phyloP scores from a whole-genome alignment of 2,113 vertebrate species.

The Prochilodus magdalenae region DNA sequence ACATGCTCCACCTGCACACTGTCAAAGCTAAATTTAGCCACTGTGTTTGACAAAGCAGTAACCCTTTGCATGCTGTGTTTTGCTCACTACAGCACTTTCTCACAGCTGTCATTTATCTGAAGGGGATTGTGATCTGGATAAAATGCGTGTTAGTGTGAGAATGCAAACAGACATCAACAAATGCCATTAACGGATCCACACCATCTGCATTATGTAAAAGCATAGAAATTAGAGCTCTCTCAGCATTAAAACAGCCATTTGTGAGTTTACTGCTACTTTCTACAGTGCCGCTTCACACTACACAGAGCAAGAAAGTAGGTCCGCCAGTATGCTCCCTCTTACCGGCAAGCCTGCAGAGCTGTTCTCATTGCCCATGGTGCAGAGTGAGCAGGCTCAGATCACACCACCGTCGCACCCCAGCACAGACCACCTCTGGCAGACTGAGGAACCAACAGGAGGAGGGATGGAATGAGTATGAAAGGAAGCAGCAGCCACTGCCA shows the following conservation, averaged over 20 bases:
- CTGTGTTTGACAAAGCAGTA: slow-evolving; percentile 33
- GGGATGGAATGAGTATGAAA: slow-evolving; percentile 27
- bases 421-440: slow-evolving; percentile 30
- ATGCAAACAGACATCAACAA: slow-evolving; percentile 44
- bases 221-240: slow-evolving; percentile 12
- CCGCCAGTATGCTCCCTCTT: slow-evolving; percentile 59
- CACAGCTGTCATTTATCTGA: slow-evolving; percentile 30
- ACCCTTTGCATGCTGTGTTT: background rate
- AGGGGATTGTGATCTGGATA: slow-evolving; percentile 17
- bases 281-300: background rate
- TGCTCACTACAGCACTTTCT: background rate
- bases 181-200: slow-evolving; percentile 18
- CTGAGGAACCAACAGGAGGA: slow-evolving; percentile 29
- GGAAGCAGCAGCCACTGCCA: background rate
- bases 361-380: slow-evolving; percentile 80
- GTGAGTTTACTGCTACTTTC: background rate
- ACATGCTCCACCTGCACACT: slow-evolving; percentile 16
- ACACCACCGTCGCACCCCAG: slow-evolving; percentile 58
- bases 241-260: background rate
- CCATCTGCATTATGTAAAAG: background rate
- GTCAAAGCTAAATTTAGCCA: slow-evolving; percentile 23
- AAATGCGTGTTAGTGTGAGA: slow-evolving; percentile 42
- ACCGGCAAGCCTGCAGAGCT: slow-evolving; percentile 73
- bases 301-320: slow-evolving; percentile 30
- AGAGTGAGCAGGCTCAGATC: slow-evolving; percentile 53